Evolutionary conservation across 2,888 invertebrate genomes (phyloP).

Genomic region (Noctua pronuba): DNA sequence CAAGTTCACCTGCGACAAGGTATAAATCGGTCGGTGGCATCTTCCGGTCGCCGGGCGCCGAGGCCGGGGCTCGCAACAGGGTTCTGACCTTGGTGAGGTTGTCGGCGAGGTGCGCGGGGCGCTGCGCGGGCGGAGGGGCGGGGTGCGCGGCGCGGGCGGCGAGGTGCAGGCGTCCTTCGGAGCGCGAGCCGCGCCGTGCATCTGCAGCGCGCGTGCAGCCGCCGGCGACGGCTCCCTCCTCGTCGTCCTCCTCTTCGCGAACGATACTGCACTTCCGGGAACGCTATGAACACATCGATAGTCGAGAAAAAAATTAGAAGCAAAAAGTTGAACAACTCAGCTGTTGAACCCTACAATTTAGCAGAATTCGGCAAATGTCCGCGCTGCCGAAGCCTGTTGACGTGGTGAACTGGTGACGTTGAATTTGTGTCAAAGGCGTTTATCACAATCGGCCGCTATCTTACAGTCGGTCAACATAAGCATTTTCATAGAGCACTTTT

Average conservation of each 20-base stretch:
- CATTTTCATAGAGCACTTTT: not conserved
- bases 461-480: not conserved
- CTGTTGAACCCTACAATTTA: not conserved
- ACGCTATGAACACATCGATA: constrained; percentile 82
- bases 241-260: constrained; percentile 97
- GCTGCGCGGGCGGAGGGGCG: constrained; percentile 88
- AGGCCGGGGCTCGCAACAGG: constrained; percentile 26
- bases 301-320: not conserved
- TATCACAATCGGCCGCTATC: not conserved
- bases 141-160: constrained; percentile 90
- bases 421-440: not conserved
- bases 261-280: constrained; percentile 97
- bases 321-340: not conserved
- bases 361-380: not conserved
- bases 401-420: not conserved
- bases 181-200: constrained; percentile 93
- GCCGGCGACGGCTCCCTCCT: constrained; percentile 92
- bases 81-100: constrained; percentile 87
- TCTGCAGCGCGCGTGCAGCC: constrained; percentile 90
- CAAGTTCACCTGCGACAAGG: constrained; percentile 74
- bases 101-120: constrained; percentile 90
- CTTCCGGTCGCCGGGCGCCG: constrained; percentile 30
- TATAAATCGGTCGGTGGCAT: constrained; percentile 43
- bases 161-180: constrained; percentile 94
- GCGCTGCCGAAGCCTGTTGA: not conserved